These are phyloP conservation scores for Radopholus similis DNA, from an alignment of 1,140 invertebrate species.

Conservation along the genomic window DNA sequence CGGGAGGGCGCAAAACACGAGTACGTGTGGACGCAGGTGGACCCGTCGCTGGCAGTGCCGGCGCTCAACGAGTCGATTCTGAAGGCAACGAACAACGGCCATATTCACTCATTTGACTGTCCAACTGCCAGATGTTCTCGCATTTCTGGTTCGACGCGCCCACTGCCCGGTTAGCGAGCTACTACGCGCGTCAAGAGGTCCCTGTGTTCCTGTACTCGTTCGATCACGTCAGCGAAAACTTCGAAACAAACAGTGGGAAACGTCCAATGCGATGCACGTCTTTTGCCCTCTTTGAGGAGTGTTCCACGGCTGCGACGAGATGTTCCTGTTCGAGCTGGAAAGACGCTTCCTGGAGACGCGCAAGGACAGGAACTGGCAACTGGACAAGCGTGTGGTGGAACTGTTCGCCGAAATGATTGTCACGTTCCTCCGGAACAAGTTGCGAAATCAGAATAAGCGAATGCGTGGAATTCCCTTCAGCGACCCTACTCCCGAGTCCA, in stretches of 20 bases:
- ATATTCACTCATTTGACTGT: not conserved
- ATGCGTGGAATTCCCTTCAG: constrained; percentile 28
- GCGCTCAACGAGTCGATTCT: constrained; percentile 51
- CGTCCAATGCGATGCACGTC: not conserved
- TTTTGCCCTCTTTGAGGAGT: constrained; percentile 38
- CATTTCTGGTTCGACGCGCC: constrained; percentile 60
- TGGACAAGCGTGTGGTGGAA: constrained; percentile 55
- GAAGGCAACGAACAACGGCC: constrained; percentile 26
- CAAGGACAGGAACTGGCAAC: constrained; percentile 57
- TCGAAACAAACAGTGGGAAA: constrained; percentile 52
- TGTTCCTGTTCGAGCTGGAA: constrained; percentile 59
- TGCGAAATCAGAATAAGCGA: no score
- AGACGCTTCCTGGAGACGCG: constrained; percentile 51
- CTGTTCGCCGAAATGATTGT: constrained; percentile 57
- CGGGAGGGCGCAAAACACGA: constrained; percentile 57
- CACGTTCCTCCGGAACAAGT: constrained; percentile 52
- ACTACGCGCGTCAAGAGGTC: constrained; percentile 48
- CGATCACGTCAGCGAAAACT: constrained; percentile 59
- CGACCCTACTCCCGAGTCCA: constrained; percentile 52
- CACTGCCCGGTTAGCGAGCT: constrained; percentile 50
- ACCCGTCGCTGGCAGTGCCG: constrained; percentile 40
- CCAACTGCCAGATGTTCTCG: constrained; percentile 52
- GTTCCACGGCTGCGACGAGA: constrained; percentile 57
- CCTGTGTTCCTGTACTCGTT: constrained; percentile 60
- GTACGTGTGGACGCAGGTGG: constrained; percentile 56